phyloP scores from a whole-genome alignment of 2,797 vertebrate genomes.

The Cryptoprocta ferox region DNA sequence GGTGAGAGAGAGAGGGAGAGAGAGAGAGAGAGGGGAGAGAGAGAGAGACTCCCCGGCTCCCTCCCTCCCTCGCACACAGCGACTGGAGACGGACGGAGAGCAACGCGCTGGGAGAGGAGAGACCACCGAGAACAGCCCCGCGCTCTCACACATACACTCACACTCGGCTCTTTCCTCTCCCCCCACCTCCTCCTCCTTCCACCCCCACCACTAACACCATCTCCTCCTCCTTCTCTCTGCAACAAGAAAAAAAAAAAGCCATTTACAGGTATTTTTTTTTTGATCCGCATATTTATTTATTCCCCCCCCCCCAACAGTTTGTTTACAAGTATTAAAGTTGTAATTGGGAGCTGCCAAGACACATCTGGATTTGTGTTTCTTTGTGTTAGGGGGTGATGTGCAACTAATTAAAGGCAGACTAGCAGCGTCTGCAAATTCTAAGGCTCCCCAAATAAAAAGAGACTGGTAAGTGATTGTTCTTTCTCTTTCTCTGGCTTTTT shows the following conservation, averaged over 20 bases:
- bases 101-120: constrained; percentile 87
- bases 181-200: constrained; percentile 80
- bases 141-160: constrained; percentile 83
- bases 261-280: constrained; percentile 86
- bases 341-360: constrained; percentile 87
- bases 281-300: constrained; percentile 84
- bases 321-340: constrained; percentile 90
- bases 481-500: constrained; percentile 82
- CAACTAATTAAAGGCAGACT: constrained; percentile 92
- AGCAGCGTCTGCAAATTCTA: constrained; percentile 92
- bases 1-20: not conserved
- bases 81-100: constrained; percentile 93
- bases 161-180: constrained; percentile 88
- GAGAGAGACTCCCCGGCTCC: constrained; percentile 73
- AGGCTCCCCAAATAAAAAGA: constrained; percentile 89
- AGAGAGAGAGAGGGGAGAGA: not conserved
- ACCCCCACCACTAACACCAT: constrained; percentile 77
- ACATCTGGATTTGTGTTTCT: constrained; percentile 88
- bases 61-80: constrained; percentile 90
- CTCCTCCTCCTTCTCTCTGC: constrained; percentile 85
- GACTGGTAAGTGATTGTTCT: constrained; percentile 94
- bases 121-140: constrained; percentile 83
- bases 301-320: constrained; percentile 84
- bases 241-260: constrained; percentile 85
- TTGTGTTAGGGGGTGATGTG: constrained; percentile 92